Percentiles rank a stretch among this genome's conserved stretches.
phyloP scores from a whole-genome alignment of 2,888 invertebrate genomes.

The Alviniconcha strummeri region DNA sequence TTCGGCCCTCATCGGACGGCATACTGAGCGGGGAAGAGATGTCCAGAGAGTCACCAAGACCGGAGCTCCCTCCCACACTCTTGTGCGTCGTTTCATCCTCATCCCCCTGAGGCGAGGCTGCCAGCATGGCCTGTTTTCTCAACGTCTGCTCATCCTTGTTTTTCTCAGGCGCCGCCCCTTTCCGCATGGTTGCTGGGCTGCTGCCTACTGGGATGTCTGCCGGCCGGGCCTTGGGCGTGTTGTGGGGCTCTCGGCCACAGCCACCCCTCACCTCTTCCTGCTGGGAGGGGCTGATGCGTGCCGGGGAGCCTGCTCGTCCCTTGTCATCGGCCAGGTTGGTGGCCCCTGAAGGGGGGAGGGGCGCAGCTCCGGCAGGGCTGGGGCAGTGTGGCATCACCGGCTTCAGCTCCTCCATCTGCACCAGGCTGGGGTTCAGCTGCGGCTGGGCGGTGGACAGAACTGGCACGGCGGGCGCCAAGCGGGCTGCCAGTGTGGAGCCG shows the following conservation, averaged over 20 bases:
- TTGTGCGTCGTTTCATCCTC: constrained; percentile 22
- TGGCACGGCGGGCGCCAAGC: constrained; percentile 8
- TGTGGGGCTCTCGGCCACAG: neutral
- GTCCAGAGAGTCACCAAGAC: constrained; percentile 30
- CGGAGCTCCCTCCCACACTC: constrained; percentile 31
- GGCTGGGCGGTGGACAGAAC: neutral
- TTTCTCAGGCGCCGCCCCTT: neutral
- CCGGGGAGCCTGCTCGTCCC: constrained; percentile 7
- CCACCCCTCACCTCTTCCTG: constrained; percentile 19
- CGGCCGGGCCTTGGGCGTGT: neutral
- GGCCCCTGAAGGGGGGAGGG: neutral
- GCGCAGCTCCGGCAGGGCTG: neutral
- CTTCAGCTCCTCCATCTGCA: constrained; percentile 32
- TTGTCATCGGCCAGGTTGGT: neutral
- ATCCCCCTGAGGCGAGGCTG: neutral
- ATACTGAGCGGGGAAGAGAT: constrained; percentile 17
- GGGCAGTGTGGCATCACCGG: constrained; percentile 19
- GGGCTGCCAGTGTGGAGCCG: constrained; percentile 19
- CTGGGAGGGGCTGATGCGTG: constrained; percentile 22
- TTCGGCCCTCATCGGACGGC: neutral
- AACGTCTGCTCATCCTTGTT: constrained; percentile 25
- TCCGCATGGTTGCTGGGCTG: neutral
- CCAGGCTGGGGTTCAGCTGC: constrained; percentile 19
- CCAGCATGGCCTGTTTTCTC: constrained; percentile 10
- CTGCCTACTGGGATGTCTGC: neutral